Conservation (phyloP, 2,113 vertebrate genomes). For the Lanius ludovicianus region DNA sequence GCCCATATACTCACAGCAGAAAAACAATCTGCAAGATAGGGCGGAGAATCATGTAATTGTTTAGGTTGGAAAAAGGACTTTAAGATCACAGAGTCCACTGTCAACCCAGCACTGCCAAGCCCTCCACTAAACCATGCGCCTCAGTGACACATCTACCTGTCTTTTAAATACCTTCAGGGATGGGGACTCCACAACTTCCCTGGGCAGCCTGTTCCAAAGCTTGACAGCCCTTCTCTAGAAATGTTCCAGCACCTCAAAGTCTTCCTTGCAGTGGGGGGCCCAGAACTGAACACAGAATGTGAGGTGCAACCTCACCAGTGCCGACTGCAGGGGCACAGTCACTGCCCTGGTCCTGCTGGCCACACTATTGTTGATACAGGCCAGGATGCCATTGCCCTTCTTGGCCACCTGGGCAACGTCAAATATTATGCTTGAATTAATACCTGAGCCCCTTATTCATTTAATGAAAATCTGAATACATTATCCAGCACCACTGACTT, state of each 20-base stretch:
- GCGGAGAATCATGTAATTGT: not conserved
- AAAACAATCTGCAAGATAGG: not conserved
- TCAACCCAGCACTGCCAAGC: not conserved
- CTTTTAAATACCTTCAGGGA: not conserved
- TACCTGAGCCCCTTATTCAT: not conserved
- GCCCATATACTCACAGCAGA: not conserved
- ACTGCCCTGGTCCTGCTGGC: not conserved
- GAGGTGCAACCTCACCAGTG: not conserved
- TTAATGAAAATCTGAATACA: not conserved
- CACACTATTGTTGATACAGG: not conserved
- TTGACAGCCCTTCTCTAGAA: not conserved
- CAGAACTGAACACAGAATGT: not conserved
- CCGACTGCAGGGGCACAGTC: fast-evolving
- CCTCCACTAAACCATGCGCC: not conserved
- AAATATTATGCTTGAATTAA: not conserved
- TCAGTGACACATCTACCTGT: not conserved
- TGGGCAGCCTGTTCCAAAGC: not conserved
- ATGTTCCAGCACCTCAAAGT: not conserved
- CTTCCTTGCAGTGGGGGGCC: not conserved
- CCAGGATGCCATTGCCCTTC: not conserved
- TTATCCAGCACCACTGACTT: not conserved
- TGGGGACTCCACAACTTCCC: not conserved
- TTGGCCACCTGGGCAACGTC: not conserved
- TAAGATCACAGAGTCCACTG: not conserved
- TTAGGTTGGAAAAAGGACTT: not conserved